A percentile compares a stretch with the other conserved stretches of the same genome.
These are phyloP conservation scores for Flexamia atlantica DNA, from an alignment of 2,888 invertebrate genomes.

Conservation along the genomic window DNA sequence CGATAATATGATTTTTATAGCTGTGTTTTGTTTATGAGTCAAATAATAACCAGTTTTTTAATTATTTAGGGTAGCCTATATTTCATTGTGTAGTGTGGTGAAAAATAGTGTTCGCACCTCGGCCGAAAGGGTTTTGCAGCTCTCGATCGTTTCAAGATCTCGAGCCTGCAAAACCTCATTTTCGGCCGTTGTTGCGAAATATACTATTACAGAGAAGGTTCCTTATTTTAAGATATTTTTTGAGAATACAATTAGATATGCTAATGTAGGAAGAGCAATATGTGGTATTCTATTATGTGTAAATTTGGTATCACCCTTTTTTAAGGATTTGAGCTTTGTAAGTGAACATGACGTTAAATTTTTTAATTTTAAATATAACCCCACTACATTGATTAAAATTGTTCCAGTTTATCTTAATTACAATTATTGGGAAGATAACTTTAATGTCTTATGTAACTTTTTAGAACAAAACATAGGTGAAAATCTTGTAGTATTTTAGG, in stretches of 20 bases:
- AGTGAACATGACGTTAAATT: neutral
- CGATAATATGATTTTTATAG: too few species aligned
- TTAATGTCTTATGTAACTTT: neutral
- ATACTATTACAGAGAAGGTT: neutral
- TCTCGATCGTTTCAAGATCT: too few species aligned
- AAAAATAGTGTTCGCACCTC: too few species aligned
- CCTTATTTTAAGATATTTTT: neutral
- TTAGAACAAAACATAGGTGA: neutral
- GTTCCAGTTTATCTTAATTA: conserved; percentile 35
- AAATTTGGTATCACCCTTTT: neutral
- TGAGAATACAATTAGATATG: neutral
- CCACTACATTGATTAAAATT: neutral
- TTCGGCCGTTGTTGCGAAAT: too few species aligned
- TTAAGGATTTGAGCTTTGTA: neutral
- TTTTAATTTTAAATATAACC: neutral
- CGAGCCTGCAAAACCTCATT: too few species aligned
- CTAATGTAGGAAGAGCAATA: conserved; percentile 8
- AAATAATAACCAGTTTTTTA: too few species aligned
- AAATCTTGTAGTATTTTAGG: conserved; percentile 21
- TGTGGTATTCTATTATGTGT: neutral
- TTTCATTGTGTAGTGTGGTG: too few species aligned
- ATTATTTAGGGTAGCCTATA: too few species aligned
- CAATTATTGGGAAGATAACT: conserved; percentile 34
- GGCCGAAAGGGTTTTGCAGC: too few species aligned
- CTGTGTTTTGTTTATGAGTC: too few species aligned